Evolutionary conservation across 2,113 vertebrate genomes (phyloP), one percentile per base, ranked within the genome.

Genomic region (Zonotrichia leucophrys): DNA sequence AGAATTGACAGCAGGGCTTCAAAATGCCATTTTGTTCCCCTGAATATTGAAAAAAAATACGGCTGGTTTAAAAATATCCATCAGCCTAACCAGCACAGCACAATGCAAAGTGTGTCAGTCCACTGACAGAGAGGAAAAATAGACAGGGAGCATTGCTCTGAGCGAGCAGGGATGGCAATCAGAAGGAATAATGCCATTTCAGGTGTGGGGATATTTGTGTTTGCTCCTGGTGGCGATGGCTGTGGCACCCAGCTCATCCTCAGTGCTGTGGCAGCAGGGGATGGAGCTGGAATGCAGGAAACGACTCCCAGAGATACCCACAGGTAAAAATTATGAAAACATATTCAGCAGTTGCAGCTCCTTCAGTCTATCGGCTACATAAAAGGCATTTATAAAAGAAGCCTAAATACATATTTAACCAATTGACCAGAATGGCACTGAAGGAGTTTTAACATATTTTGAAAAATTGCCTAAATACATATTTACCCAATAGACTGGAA

Each of bases 401-500:
- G 90, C 95, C 96, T 97, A 96, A 97, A 96, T 96, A 89, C 96
- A 93, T 97, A 94, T 97, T 96, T 97, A 97, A 97, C 95, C 96
- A 97, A 96, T 97, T 97, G 97, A 96, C 96, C 96, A 96, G 95
- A 97, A 96, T 97, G 97, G 94, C 95, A 97, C 93, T 95, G 94
- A 96, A 97, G 89, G 95, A 96, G 87, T 95, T 97, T 93, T 93
- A 97, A 96, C 94, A 78, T 97, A 94, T 95, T 97, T 97, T 97
- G 97, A 97, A 97, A 95, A 97, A 97, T 94, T 97, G 97, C 97
- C 97, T 97, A 95, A 96, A 92, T 97, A 94, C 97, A 96, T 97
- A 97, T 97, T 97, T 97, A 97, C 92, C 95, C 96, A 97, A 96
- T 96, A 97, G 96, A 96, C 95, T 97, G 97, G 95, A 97, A 97